Percentiles rank a stretch among this genome's conserved stretches.
phyloP scores from a whole-genome alignment of 2,113 vertebrate species.

The Ammodytes marinus region DNA sequence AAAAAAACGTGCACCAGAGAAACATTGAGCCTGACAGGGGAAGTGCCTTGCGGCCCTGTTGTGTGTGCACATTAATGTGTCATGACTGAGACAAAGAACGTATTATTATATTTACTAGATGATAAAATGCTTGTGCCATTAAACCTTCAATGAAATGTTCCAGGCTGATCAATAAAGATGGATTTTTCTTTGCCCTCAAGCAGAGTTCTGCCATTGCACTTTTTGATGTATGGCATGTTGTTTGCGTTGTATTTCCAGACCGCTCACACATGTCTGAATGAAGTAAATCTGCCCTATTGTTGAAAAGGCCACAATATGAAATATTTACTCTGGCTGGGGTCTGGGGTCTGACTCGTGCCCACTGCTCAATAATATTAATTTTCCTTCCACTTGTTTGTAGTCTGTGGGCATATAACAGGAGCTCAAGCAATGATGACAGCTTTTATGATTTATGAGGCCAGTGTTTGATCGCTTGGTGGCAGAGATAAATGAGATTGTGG shows the following conservation, averaged over 20 bases:
- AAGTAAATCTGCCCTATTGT: background rate
- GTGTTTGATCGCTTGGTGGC: slow-evolving; percentile 57
- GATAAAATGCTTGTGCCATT: background rate
- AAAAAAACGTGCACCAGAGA: background rate
- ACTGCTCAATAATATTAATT: slow-evolving; percentile 59
- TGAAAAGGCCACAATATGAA: slow-evolving; percentile 44
- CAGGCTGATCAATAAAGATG: slow-evolving; percentile 1
- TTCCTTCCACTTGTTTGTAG: slow-evolving; percentile 57
- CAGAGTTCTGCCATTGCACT: slow-evolving; percentile 1
- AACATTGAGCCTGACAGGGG: background rate
- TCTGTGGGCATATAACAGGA: slow-evolving; percentile 48
- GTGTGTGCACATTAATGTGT: background rate
- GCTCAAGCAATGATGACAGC: slow-evolving; percentile 48
- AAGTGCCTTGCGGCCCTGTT: background rate
- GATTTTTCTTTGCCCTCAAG: background rate
- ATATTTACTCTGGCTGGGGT: slow-evolving; percentile 44
- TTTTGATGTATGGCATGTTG: background rate
- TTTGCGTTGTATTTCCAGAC: slow-evolving; percentile 11
- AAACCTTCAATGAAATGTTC: slow-evolving; percentile 11
- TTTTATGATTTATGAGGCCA: slow-evolving; percentile 69
- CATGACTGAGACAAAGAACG: background rate
- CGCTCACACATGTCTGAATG: background rate
- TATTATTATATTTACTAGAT: slow-evolving; percentile 9
- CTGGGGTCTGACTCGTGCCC: slow-evolving; percentile 33
- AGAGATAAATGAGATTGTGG: slow-evolving; percentile 67